Conservation (phyloP, 2,888 invertebrate genomes). For the Epsilonema sp. region DNA sequence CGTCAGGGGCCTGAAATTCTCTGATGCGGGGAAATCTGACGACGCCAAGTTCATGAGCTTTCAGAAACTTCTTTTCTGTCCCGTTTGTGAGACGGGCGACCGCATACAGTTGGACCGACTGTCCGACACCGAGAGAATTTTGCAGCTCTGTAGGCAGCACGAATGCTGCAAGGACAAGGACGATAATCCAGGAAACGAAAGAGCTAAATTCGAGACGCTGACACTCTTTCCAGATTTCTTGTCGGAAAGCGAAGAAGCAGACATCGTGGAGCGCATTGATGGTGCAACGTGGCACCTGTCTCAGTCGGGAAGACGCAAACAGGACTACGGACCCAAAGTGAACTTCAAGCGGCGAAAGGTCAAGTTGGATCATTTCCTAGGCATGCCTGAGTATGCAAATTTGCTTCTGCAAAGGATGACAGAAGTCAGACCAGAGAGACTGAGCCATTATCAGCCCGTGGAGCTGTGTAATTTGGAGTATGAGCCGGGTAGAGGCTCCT, state of each 20-base stretch:
- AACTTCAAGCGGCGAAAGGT: slow-evolving; percentile 86
- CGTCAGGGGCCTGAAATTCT: slow-evolving; percentile 19
- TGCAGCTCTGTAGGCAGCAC: not conserved
- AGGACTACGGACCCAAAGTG: slow-evolving; percentile 91
- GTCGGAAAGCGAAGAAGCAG: slow-evolving; percentile 44
- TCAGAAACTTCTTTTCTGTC: no score
- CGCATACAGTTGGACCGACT: not conserved
- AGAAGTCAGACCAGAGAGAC: slow-evolving; percentile 9
- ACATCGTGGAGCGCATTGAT: slow-evolving; percentile 50
- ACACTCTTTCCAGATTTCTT: slow-evolving; percentile 45
- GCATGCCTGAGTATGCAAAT: slow-evolving; percentile 58
- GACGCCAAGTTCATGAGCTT: not conserved
- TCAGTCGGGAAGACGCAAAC: slow-evolving; percentile 60
- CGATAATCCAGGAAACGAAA: no score
- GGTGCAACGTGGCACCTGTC: slow-evolving; percentile 65
- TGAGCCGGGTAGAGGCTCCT: slow-evolving; percentile 46
- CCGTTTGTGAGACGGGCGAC: not conserved
- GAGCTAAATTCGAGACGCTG: not conserved
- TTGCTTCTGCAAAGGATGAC: slow-evolving; percentile 18
- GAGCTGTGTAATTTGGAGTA: slow-evolving; percentile 94
- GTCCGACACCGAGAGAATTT: not conserved
- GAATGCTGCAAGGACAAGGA: no score
- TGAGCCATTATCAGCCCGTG: slow-evolving; percentile 32
- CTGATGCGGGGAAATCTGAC: no score
- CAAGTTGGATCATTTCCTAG: slow-evolving; percentile 52